Evolutionary conservation across 2,797 vertebrate species (phyloP), one percentile per base, ranked within the genome.

Genomic region (Ceyx erithaca): DNA sequence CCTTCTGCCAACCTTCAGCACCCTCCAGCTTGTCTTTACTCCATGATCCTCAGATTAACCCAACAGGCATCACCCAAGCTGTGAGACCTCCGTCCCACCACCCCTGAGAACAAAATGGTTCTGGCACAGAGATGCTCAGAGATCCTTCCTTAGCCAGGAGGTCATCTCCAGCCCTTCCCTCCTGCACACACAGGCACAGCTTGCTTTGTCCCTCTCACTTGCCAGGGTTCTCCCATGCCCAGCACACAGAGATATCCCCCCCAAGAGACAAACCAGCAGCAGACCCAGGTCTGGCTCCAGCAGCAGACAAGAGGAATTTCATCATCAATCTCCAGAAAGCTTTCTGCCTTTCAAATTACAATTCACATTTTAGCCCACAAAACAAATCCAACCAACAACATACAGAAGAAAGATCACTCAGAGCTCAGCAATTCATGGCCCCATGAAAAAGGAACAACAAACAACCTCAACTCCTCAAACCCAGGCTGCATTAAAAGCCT

Each of bases 351-450:
- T 21, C 19, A 26, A 78, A 11, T 5, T 7, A 4, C 5, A 35
- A 22, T 17, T n/a, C 14, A 26, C 2, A 0, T 37, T 25, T 81
- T 15, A 59, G 7, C 30, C 22, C 41, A 19, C 6, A 70, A 54
- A 81, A 6, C 55, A 51, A 35, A 16, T 9, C 7, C 26, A 30
- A 3, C 4, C 8, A 14, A 11, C 7, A 35, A 26, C 16, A 25
- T 0, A 0, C 4, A 35, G 40, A 51, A 31, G 7, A 30, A 30
- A 54, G 57, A 72, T 6, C 41, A 45, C 14, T 13, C 28, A 26
- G n/a, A 30, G 40, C 35, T 67, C 48, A 28, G 3, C 12, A 12
- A 12, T 1, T 1, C 0, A 0, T 7, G 2, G 22, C 28, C 68
- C 62, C 31, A 6, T 15, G 16, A 58, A 57, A 35, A 45, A 21